Evolutionary conservation across 2,888 invertebrate species (phyloP), one percentile per base, ranked within the genome.

Genomic region (Bombyx huttoni): DNA sequence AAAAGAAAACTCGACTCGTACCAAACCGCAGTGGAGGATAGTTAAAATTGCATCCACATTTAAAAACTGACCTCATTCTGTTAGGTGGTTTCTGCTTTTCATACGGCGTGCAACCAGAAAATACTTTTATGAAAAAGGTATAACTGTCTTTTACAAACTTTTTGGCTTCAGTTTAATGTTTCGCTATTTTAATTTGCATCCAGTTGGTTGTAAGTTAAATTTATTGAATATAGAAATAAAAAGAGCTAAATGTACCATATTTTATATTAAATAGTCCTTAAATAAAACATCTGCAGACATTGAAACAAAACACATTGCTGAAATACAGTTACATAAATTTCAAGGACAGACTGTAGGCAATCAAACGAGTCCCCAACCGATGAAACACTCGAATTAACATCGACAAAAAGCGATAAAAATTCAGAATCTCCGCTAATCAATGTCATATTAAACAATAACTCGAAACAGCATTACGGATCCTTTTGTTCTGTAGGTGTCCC

Each of bases 391-490:
- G 7, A 40, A 40, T 40, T 12, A 12, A 40, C 40, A 40, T 24
- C 24, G 24, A 24, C 24, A 40, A 40, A 40, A 10, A 12, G 40
- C 40, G 40, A 40, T 40, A 40, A 35, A 49, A 51, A 49, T 24
- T 47, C 34, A n/a, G n/a, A 47, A 33, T 53, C 54, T 51, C 40
- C 40, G 51, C 49, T 54, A 56, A 64, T 64, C 62, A 62, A 59
- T 58, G 51, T 58, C 51, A 54, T 52, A 56, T 58, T 57, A 59
- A 52, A 53, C 51, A 54, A 55, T 51, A 34, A 56, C 57, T 64
- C 54, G 52, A 53, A 51, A 58, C 58, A 59, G 51, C 52, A 52
- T 56, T 54, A 52, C 48, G 46, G 50, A 46, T 49, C 51, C 49
- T 24, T 53, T 49, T 53, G 49, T 48, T 47, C 40, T 46, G 34